phyloP scores from a whole-genome alignment of 2,888 invertebrate genomes.

The Dicycla oo region DNA sequence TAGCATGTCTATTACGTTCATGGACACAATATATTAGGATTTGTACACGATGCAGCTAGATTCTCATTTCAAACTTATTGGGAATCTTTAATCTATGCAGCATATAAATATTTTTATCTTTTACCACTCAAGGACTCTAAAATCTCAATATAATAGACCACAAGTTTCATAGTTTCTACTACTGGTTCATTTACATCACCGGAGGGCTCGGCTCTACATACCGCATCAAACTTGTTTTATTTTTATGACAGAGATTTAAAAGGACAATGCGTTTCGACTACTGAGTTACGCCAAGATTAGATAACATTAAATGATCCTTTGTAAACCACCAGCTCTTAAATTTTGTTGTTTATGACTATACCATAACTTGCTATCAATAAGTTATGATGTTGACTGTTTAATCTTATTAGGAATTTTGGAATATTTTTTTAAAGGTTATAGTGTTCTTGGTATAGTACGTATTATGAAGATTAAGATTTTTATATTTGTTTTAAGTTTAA shows the following conservation, averaged over 20 bases:
- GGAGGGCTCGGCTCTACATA: slow-evolving; percentile 33
- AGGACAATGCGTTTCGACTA: slow-evolving; percentile 78
- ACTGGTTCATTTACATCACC: slow-evolving; percentile 39
- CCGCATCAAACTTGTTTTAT: slow-evolving; percentile 73
- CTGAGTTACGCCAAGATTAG: slow-evolving; percentile 82
- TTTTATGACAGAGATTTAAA: slow-evolving; percentile 79
- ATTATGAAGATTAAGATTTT: slow-evolving; percentile 2
- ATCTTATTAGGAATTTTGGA: slow-evolving; percentile 48
- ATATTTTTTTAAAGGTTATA: not conserved
- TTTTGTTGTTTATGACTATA: slow-evolving; percentile 58
- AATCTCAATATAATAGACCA: slow-evolving; percentile 19
- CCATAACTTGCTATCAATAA: slow-evolving; percentile 50
- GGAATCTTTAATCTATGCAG: not conserved
- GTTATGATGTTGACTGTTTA: slow-evolving; percentile 40
- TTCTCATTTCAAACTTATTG: not conserved
- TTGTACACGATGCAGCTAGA: not conserved
- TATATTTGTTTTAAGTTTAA: slow-evolving; percentile 2
- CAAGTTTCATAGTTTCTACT: slow-evolving; percentile 11
- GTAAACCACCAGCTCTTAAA: slow-evolving; percentile 67
- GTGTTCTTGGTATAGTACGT: not conserved
- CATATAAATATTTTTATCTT: not conserved
- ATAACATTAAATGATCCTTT: slow-evolving; percentile 80
- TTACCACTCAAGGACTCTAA: not conserved
- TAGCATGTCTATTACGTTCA: not conserved
- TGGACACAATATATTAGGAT: not conserved